Percentiles rank a stretch among this genome's conserved stretches.
phyloP scores from a whole-genome alignment of 2,797 vertebrate species.

The Onychomys leucogaster region DNA sequence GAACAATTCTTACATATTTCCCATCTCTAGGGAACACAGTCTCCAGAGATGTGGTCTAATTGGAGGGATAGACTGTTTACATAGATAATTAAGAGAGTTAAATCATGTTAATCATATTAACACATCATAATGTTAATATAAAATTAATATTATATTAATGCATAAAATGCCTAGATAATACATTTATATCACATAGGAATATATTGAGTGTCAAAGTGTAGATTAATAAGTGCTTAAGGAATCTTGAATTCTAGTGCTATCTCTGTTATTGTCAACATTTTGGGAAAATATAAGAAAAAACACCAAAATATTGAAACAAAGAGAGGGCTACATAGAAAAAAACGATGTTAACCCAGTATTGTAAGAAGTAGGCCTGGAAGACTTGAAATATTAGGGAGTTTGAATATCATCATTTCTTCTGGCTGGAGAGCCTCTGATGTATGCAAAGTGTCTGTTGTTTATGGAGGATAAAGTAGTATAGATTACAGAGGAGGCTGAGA shows the following conservation, averaged over 20 bases:
- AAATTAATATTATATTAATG: conserved; percentile 3
- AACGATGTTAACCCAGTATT: background rate
- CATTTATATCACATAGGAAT: conserved; percentile 36
- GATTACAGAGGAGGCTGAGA: background rate
- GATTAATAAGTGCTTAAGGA: conserved; percentile 16
- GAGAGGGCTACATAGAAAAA: conserved; percentile 1
- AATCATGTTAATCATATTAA: conserved; percentile 36
- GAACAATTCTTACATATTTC: background rate
- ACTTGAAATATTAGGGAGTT: background rate
- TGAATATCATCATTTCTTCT: conserved; percentile 16
- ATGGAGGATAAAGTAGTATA: background rate
- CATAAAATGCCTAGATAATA: background rate
- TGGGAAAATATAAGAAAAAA: conserved; percentile 14
- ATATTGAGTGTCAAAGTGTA: conserved; percentile 32
- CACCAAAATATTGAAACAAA: background rate
- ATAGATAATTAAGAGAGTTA: conserved; percentile 17
- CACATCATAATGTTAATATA: background rate
- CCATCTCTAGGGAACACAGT: conserved; percentile 7
- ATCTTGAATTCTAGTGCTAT: background rate
- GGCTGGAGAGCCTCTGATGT: too few species aligned
- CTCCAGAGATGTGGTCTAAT: background rate
- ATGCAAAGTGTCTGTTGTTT: background rate
- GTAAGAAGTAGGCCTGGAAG: background rate
- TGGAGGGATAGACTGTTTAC: background rate
- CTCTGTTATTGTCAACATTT: conserved; percentile 32